Evolutionary conservation across 1,140 invertebrate genomes (phyloP).

Genomic region (Heliothis virescens): DNA sequence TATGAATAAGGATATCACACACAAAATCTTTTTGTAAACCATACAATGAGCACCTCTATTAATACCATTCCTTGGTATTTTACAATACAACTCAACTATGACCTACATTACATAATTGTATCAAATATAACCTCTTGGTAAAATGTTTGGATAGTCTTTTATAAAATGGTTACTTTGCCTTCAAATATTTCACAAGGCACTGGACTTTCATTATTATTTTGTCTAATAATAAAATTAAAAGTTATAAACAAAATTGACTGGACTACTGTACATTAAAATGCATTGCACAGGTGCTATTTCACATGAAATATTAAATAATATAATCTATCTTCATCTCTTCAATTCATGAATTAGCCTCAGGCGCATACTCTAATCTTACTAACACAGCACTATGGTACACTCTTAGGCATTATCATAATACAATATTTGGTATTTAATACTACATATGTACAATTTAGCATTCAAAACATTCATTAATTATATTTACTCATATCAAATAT

Average conservation of each 20-base stretch:
- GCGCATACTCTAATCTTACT: conserved; percentile 32
- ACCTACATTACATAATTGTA: conserved; percentile 51
- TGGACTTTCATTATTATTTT: conserved; percentile 50
- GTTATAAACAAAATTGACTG: conserved; percentile 25
- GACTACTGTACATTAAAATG: conserved; percentile 24
- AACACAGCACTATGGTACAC: conserved; percentile 47
- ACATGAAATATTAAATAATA: conserved; percentile 38
- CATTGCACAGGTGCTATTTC: conserved; percentile 33
- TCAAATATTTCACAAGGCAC: conserved; percentile 60
- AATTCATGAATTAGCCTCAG: conserved; percentile 2
- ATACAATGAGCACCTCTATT: conserved; percentile 34
- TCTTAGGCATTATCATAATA: conserved; percentile 42
- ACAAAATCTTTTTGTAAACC: conserved; percentile 12
- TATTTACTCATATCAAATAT: conserved; percentile 42
- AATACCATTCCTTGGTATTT: conserved; percentile 16
- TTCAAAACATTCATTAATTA: conserved; percentile 33
- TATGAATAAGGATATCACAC: conserved; percentile 27
- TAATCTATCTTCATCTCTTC: conserved; percentile 17
- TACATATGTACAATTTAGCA: conserved; percentile 35
- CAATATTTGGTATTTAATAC: conserved; percentile 42
- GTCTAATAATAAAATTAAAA: conserved; percentile 43
- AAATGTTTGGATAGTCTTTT: conserved; percentile 50
- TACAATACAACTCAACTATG: conserved; percentile 19
- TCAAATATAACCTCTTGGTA: conserved; percentile 61
- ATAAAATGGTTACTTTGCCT: conserved; percentile 52